Base-by-base conservation (phyloP, 2,888 invertebrate species). In the Leucophora obtusa region DNA sequence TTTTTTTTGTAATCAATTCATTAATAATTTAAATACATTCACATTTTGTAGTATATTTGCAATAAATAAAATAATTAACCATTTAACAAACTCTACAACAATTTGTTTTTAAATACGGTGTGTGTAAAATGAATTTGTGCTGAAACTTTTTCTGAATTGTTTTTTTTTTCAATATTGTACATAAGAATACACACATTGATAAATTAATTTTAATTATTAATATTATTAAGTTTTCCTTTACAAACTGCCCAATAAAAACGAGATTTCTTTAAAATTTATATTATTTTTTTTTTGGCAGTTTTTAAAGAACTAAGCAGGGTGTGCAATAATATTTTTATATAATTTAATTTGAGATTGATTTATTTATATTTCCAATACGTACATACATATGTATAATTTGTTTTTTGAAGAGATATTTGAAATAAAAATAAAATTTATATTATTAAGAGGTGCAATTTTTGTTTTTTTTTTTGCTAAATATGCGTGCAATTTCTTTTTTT, bases 401-500 rank as follows among this genome's bases (percentile, higher is more conserved):
- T 17, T 33, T 18, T 47, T 28, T 28, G 28, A 62, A 62, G 15
- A 62, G 5, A 15, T 28, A 17, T 10, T 47, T 47, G 14, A 63
- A 63, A 50, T 43, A 11, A 10, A 54, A 63, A 53, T 70, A 7
- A 43, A 73, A 28, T 58, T 17, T 35, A 68, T 33, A 66, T 47
- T 69, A 28, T 59, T 56, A 17, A 68, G 71, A 17, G 56, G 77
- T 80, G 68, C 53, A 66, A 28, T 82, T 77, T 78, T 77, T 75
- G 3, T 1, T 53, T 72, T 78, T 58, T 68, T 79, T 58, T 68
- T 70, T 66, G 53, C 70, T 75, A 65, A 75, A 79, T 81, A 70
- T 70, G 76, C 76, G 80, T 81, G 80, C 80, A 79, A 72, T 78
- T 70, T 81, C 60, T 50, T 81, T 63, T 50, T 70, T n/a, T 47